Evolutionary conservation across 2,797 vertebrate species (phyloP).

Genomic region (Fringilla coelebs): DNA sequence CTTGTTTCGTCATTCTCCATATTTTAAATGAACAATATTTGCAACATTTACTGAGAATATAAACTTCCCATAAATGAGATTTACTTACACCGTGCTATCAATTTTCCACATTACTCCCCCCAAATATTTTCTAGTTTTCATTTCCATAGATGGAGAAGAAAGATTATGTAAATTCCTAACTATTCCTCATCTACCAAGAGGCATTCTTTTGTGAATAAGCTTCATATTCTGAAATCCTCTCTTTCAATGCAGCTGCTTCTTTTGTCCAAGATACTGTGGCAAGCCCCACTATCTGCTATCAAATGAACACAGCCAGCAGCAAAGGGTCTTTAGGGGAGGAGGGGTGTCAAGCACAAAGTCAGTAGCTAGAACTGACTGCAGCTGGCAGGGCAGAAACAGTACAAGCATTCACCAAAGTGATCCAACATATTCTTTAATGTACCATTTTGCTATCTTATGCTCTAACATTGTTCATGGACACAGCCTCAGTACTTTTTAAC

Average conservation of each 20-base stretch:
- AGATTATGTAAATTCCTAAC: constrained; percentile 2
- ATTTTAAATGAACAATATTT: not conserved
- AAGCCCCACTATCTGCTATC: constrained; percentile 12
- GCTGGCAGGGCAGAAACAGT: constrained; percentile 10
- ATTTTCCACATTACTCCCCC: not conserved
- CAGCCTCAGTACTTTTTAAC: not conserved
- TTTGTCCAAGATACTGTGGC: constrained; percentile 12
- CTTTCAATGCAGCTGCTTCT: constrained; percentile 57
- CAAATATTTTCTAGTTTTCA: not conserved
- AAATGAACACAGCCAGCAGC: constrained; percentile 31
- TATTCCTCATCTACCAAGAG: constrained; percentile 11
- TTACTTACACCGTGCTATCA: not conserved
- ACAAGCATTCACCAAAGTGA: not conserved
- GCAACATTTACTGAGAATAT: not conserved
- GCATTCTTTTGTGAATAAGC: constrained; percentile 26
- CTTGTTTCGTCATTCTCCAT: not conserved
- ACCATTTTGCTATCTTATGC: not conserved
- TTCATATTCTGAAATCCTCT: constrained; percentile 40
- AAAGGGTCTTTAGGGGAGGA: not conserved
- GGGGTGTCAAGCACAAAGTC: constrained; percentile 32
- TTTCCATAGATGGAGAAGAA: not conserved
- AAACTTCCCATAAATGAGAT: not conserved
- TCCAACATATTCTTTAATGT: not conserved
- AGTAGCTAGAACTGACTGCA: constrained; percentile 33
- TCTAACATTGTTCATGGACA: not conserved